Conservation (phyloP, 2,113 vertebrate species). For the Hepsetus odoe region DNA sequence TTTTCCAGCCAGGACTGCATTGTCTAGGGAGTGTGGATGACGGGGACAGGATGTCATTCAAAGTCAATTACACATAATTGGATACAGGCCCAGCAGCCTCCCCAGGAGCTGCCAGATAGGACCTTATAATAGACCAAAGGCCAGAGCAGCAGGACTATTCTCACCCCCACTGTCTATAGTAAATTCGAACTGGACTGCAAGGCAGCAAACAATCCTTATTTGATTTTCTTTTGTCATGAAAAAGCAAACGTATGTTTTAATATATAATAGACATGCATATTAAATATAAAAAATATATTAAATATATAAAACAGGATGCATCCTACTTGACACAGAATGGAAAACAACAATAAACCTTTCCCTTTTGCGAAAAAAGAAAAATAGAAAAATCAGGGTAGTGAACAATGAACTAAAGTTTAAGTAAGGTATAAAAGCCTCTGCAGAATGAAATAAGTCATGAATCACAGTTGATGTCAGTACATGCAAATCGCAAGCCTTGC, state of each 20-base stretch:
- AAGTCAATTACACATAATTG: slow-evolving; percentile 68
- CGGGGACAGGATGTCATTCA: slow-evolving; percentile 60
- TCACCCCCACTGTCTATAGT: neutral
- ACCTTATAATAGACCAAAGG: slow-evolving; percentile 19
- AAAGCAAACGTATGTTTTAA: neutral
- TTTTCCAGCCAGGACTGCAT: slow-evolving; percentile 23
- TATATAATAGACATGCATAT: neutral
- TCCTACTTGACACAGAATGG: too few species aligned
- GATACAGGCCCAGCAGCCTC: slow-evolving; percentile 58
- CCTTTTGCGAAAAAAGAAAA: too few species aligned
- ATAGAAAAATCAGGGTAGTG: too few species aligned
- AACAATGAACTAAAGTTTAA: too few species aligned
- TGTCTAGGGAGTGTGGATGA: slow-evolving; percentile 32
- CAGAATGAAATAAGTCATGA: too few species aligned
- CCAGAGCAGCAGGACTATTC: slow-evolving; percentile 18
- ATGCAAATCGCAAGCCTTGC: too few species aligned
- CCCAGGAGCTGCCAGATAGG: slow-evolving; percentile 53
- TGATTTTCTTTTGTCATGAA: neutral
- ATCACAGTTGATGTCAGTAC: too few species aligned
- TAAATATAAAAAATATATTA: too few species aligned
- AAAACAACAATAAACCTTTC: too few species aligned
- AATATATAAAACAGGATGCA: too few species aligned
- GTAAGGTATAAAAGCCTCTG: too few species aligned
- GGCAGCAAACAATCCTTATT: neutral
- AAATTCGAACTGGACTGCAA: neutral